Base-by-base conservation (phyloP, 92 coral and sea anemone species). In the Umimayanthus kanabou region DNA sequence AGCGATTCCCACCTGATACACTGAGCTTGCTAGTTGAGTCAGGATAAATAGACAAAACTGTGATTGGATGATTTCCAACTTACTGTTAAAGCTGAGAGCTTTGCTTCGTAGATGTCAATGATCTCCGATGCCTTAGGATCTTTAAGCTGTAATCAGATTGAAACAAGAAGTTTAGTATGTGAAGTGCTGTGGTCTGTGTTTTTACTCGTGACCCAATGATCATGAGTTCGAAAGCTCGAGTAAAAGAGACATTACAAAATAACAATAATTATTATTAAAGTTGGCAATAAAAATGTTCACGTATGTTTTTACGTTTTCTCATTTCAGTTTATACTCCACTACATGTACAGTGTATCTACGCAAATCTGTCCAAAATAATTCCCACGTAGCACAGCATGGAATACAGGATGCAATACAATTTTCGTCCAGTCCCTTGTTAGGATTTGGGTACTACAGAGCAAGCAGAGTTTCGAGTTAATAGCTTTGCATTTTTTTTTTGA, bases 51-150 rank as follows among this genome's bases (percentile, higher is more conserved):
- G 22, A 18, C 25, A 61, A 61, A 3, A 11, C 20, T 53, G 0
- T 49, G 55, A 66, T 25, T 13, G 40, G 9, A 6, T 18, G 13
- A 39, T 2, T 83, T 39, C 9, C 26, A 18, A 69, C 93, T 84
- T 45, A 97, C 99, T 94, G 93, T 92, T 5, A 97, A 91, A 14
- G 98, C 93, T 7, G 97, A 91, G 73, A 97, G 85, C 83, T 97
- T 97, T 15, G 99, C 99, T 79, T 97, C 99, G 71, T 97, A 97
- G 29, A 97, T 92, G 86, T 97, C 99, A 93, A 97, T 97, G 77
- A 97, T 92, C 90, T 97, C 99, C 7, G 99, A 97, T 29, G 99
- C 98, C 77, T 91, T 92, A 23, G 99, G 97, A 86, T 95, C 99
- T 86, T 97, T 97, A 70, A 97, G 93, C 99, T 97, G 80, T 5